phyloP scores from a whole-genome alignment of 2,888 invertebrate genomes.

The Drosophila glabriapex region DNA sequence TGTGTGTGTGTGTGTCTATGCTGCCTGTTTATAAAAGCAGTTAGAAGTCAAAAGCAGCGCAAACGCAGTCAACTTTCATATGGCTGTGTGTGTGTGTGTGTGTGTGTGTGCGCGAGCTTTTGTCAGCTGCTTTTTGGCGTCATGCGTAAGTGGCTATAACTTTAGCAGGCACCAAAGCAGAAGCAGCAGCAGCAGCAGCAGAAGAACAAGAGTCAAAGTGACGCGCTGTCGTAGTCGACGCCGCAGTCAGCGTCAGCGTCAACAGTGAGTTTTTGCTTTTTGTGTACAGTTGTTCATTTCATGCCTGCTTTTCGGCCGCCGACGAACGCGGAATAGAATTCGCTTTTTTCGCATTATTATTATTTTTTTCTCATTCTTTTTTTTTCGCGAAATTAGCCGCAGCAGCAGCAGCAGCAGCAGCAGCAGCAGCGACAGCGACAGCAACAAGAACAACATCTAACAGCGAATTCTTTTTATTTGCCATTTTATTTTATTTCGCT shows the following conservation, averaged over 20 bases:
- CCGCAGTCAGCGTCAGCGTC: constrained; percentile 22
- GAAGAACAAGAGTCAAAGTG: constrained; percentile 38
- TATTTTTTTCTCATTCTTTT: constrained; percentile 14
- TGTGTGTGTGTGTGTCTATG: constrained; percentile 6
- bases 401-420: constrained; percentile 25
- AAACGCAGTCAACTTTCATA: constrained; percentile 40
- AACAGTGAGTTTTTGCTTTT: constrained; percentile 63
- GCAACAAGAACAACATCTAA: constrained; percentile 23
- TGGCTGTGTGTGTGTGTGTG: constrained; percentile 15
- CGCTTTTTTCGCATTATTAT: constrained; percentile 19
- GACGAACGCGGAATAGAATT: constrained; percentile 60
- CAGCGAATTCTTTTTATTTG: constrained; percentile 56
- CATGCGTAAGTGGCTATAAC: constrained; percentile 69
- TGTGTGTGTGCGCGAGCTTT: constrained; percentile 44
- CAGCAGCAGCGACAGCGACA: constrained; percentile 6
- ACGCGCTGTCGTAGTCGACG: constrained; percentile 1
- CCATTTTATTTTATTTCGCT: constrained; percentile 41
- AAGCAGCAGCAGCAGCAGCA: constrained; percentile 18
- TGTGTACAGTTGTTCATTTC: constrained; percentile 71
- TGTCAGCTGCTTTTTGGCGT: constrained; percentile 61
- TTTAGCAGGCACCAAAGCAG: constrained; percentile 51
- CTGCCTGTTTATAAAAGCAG: constrained; percentile 47
- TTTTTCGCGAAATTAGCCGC: constrained; percentile 62
- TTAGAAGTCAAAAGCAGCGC: constrained; percentile 63
- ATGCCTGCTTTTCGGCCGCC: constrained; percentile 43